Evolutionary conservation across 2,113 vertebrate species (phyloP), one percentile per base, ranked within the genome.

Genomic region (Paracanthobrama guichenoti): DNA sequence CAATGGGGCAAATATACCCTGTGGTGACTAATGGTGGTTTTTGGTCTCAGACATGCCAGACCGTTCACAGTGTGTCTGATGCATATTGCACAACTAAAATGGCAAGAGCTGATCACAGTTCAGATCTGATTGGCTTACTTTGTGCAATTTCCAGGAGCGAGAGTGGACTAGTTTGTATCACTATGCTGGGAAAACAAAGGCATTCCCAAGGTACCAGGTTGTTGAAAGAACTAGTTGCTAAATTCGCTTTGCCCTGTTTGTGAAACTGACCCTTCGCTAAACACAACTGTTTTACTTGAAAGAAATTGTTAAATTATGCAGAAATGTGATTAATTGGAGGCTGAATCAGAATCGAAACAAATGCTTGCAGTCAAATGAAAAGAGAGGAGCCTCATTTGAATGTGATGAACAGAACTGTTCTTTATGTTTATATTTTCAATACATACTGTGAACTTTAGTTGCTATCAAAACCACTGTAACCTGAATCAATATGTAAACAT

Each of bases 51-150:
- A 79, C 13, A 66, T 59, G 50, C 53, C 53, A 55, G 53, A 55
- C 18, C 7, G 18, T 55, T 22, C 18, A 18, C 50, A 31, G 26
- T 13, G 73, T 26, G 4, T 76, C 18, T 24, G 53, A 77, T 77
- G 31, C 28, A 8, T 59, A 77, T 59, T 42, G 20, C 20, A n/a
- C 20, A 73, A 59, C 20, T 24, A 77, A 39, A 24, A 62, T 79
- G 77, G 57, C 22, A 79, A 62, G 13, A 22, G 74, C 18, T 57
- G 28, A 28, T 73, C 12, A 0, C 1, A 46, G 12, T 24, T 44
- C 42, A 59, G 39, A 55, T n/a, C 31, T 72, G 69, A 59, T 76
- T 35, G 5, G 28, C 20, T 77, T 76, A 50, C 67, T 76, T 35
- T 20, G 39, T 55, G 18, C 67, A 72, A 24, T 44, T 22, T 77